Percentiles rank a stretch among this genome's conserved stretches.
phyloP scores from a whole-genome alignment of 37 sponge, comb jelly and placozoan species.

The Cladorhizidae sp. region DNA sequence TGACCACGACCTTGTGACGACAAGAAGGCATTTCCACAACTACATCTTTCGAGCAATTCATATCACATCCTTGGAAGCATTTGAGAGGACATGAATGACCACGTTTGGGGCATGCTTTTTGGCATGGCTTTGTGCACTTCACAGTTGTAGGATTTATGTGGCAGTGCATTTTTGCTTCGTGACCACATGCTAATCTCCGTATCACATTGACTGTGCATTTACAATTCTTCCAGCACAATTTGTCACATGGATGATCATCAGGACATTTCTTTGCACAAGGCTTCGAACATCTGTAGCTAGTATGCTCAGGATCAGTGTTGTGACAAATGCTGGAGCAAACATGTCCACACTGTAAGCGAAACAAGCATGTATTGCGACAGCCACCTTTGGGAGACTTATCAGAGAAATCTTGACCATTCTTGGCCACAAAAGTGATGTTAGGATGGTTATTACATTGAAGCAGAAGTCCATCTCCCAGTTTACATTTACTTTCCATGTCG shows the following conservation, averaged over 20 bases:
- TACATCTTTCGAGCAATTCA: conserved; percentile 24
- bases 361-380: conserved; percentile 48
- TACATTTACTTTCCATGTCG: conserved; percentile 39
- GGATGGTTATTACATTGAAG: conserved; percentile 83
- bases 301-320: conserved; percentile 52
- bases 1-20: conserved; percentile 18
- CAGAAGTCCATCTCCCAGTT: conserved; percentile 49
- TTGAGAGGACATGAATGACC: conserved; percentile 22
- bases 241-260: conserved; percentile 40
- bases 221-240: conserved; percentile 26
- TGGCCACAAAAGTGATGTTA: conserved; percentile 32
- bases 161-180: conserved; percentile 40
- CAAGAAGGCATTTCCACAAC: conserved; percentile 43
- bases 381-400: conserved; percentile 74
- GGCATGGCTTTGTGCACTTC: conserved; percentile 34
- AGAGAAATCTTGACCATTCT: conserved; percentile 44
- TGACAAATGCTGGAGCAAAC: conserved; percentile 67
- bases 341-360: conserved; percentile 79
- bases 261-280: conserved; percentile 43
- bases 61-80: conserved; percentile 32
- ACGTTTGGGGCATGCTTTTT: conserved; percentile 30
- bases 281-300: conserved; percentile 56
- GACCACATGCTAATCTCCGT: conserved; percentile 54
- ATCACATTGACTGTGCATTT: conserved; percentile 17
- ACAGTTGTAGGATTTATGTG: conserved; percentile 31